These are phyloP conservation scores for Idris sp. DNA, from an alignment of 1,140 invertebrate species.

Conservation along the genomic window DNA sequence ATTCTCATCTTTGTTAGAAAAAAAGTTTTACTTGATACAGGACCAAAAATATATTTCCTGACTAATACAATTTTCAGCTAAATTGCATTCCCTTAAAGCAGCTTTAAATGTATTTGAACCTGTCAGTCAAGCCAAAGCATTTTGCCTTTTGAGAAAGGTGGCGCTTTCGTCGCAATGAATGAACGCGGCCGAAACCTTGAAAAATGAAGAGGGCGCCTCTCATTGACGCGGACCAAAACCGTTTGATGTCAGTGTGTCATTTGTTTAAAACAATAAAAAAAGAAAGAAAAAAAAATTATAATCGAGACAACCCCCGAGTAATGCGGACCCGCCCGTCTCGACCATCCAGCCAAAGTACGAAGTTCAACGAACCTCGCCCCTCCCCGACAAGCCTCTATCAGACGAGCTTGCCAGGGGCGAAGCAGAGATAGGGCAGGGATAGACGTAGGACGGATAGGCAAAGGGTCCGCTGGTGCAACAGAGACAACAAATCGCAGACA, in stretches of 20 bases:
- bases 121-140: too few species aligned
- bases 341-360: conserved; percentile 53
- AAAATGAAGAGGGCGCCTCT: conserved; percentile 24
- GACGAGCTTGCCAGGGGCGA: conserved; percentile 58
- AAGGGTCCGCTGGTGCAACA: conserved; percentile 17
- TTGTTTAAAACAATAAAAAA: conserved; percentile 42
- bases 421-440: conserved; percentile 53
- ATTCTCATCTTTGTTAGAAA: too few species aligned
- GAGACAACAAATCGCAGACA: conserved; percentile 26
- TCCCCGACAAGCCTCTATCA: conserved; percentile 40
- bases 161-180: conserved; percentile 15
- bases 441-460: conserved; percentile 50
- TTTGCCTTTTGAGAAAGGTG: too few species aligned
- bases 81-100: too few species aligned
- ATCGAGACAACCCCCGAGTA: conserved; percentile 45
- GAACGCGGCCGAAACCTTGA: conserved; percentile 37
- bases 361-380: conserved; percentile 61
- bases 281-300: too few species aligned
- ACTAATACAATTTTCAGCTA: too few species aligned
- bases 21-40: too few species aligned
- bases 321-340: conserved; percentile 51
- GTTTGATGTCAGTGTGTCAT: conserved; percentile 46
- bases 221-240: conserved; percentile 28
- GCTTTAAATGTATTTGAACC: too few species aligned
- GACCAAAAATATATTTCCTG: too few species aligned